A percentile compares a stretch with the other conserved stretches of the same genome.
Evolutionary conservation across 2,888 invertebrate genomes (phyloP).

Genomic region (Scaptomyza caliginosa): DNA sequence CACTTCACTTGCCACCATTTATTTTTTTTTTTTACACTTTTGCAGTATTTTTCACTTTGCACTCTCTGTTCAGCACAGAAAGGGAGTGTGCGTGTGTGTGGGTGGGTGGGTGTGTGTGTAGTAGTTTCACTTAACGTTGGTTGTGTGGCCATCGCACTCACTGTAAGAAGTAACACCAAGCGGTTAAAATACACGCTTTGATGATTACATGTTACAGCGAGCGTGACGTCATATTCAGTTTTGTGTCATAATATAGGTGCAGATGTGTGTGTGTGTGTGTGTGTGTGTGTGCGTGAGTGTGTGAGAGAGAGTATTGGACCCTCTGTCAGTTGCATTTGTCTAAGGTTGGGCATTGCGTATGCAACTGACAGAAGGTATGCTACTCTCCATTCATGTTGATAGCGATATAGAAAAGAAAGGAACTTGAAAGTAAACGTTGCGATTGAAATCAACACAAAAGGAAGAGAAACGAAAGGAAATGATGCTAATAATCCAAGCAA

Average conservation of each 20-base stretch:
- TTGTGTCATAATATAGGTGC: conserved; percentile 14
- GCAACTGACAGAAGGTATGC: conserved; percentile 11
- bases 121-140: conserved; percentile 6
- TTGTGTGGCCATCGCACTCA: conserved; percentile 87
- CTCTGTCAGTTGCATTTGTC: conserved; percentile 35
- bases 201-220: conserved; percentile 96
- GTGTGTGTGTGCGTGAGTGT: conserved; percentile 1
- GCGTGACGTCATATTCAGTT: conserved; percentile 83
- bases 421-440: conserved; percentile 34
- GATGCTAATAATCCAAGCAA: conserved; percentile 1
- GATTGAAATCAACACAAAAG: conserved; percentile 54
- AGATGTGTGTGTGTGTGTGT: neutral
- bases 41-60: neutral
- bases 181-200: conserved; percentile 89
- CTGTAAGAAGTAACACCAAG: conserved; percentile 99
- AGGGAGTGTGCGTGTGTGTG: neutral
- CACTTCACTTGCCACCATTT: conserved; percentile 23
- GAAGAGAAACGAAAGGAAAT: conserved; percentile 1
- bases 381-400: neutral
- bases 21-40: conserved; percentile 24
- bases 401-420: neutral
- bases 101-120: neutral
- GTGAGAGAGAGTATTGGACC: neutral
- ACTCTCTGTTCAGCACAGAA: neutral
- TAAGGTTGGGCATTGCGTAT: neutral